Evolutionary conservation across 2,888 invertebrate species (phyloP).

Genomic region (Drosophila mulleri): DNA sequence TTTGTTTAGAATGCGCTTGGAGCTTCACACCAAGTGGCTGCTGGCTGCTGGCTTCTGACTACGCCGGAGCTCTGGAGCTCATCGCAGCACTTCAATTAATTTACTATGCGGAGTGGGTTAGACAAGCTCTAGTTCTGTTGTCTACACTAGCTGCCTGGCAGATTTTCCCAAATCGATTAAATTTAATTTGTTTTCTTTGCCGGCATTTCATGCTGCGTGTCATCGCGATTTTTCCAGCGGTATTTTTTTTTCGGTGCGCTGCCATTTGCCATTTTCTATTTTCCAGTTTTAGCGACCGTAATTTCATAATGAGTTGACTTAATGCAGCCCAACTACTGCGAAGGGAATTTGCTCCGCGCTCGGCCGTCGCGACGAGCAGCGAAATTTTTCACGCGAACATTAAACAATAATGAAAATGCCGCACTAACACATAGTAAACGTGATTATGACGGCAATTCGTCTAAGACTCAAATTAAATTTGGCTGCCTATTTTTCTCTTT

Average conservation of each 20-base stretch:
- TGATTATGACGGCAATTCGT: constrained; percentile 19
- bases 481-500: neutral
- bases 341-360: constrained; percentile 32
- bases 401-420: constrained; percentile 56
- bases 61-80: constrained; percentile 17
- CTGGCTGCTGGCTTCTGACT: neutral
- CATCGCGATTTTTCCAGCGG: constrained; percentile 6
- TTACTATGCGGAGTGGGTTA: constrained; percentile 49
- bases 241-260: constrained; percentile 38
- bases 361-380: constrained; percentile 29
- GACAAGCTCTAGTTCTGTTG: constrained; percentile 44
- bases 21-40: constrained; percentile 49
- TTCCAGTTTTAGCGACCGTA: constrained; percentile 47
- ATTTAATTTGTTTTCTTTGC: constrained; percentile 79
- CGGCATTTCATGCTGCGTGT: constrained; percentile 47
- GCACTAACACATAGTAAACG: constrained; percentile 37
- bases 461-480: constrained; percentile 30
- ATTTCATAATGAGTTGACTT: constrained; percentile 80
- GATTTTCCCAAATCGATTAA: constrained; percentile 79
- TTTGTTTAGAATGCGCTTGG: constrained; percentile 83
- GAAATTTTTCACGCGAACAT: constrained; percentile 59
- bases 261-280: neutral
- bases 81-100: constrained; percentile 56
- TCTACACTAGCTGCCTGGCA: constrained; percentile 45
- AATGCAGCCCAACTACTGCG: constrained; percentile 60